Conservation (phyloP, 1,140 invertebrate genomes). For the Thaumetopoea pityocampa region DNA sequence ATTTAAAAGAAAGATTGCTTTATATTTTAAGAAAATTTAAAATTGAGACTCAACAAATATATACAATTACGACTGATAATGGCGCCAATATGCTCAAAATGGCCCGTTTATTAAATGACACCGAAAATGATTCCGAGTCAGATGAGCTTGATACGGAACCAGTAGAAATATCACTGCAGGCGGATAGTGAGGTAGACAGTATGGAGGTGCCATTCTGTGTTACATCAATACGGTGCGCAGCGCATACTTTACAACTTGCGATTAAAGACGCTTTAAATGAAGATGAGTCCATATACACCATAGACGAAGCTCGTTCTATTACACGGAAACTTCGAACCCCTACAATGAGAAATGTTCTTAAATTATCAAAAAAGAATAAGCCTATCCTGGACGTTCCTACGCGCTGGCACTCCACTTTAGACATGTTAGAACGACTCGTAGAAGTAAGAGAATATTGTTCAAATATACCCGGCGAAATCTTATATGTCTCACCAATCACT, state of each 20-base stretch:
- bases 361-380: background rate
- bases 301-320: background rate
- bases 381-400: background rate
- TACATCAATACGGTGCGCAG: slow-evolving; percentile 1
- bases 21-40: background rate
- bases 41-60: background rate
- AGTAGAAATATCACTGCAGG: background rate
- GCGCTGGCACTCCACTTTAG: background rate
- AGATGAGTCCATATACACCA: background rate
- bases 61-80: background rate
- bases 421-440: slow-evolving; percentile 1
- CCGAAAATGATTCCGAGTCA: background rate
- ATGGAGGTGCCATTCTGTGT: background rate
- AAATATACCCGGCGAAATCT: background rate
- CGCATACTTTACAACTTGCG: background rate
- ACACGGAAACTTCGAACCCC: background rate
- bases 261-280: background rate
- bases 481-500: background rate
- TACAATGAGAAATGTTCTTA: background rate
- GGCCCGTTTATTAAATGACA: background rate
- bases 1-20: slow-evolving; percentile 1
- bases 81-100: slow-evolving; percentile 1
- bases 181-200: background rate
- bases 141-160: background rate
- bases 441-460: too few species aligned